Percentiles rank a stretch among this genome's conserved stretches.
Evolutionary conservation across 35 echinoderm and acorn worm species (phyloP).

Genomic region (Apostichopus californicus): DNA sequence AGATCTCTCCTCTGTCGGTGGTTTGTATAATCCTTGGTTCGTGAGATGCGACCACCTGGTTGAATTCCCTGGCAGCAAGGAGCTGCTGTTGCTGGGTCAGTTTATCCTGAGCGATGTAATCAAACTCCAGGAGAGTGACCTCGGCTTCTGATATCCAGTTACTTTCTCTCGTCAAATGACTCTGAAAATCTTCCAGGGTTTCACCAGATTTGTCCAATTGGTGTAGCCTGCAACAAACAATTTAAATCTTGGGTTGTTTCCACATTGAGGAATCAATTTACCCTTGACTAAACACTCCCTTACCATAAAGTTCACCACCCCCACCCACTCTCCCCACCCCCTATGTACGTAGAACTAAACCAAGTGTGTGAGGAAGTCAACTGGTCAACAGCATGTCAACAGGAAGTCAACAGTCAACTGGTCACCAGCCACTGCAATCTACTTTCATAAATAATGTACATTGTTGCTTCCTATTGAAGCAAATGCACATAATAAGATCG

Average conservation of each 20-base stretch:
- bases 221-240: conserved; percentile 55
- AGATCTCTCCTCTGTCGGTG: conserved; percentile 54
- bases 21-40: conserved; percentile 61
- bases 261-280: no score
- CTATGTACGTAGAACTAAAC: no score
- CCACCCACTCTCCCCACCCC: no score
- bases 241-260: no score
- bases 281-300: no score
- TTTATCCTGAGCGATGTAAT: conserved; percentile 63
- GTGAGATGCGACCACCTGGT: conserved; percentile 74
- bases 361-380: background rate
- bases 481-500: no score
- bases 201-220: conserved; percentile 78
- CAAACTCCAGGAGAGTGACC: conserved; percentile 88
- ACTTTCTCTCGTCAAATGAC: conserved; percentile 69
- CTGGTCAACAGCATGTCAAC: no score
- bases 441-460: no score
- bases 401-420: background rate
- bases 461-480: no score
- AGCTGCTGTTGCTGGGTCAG: conserved; percentile 76
- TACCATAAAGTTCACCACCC: no score
- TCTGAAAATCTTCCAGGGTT: conserved; percentile 68
- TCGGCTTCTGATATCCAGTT: conserved; percentile 94
- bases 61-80: conserved; percentile 75
- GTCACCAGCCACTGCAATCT: no score